Evolutionary conservation across 2,797 vertebrate species (phyloP).

Genomic region (Sebastes paucispinis): DNA sequence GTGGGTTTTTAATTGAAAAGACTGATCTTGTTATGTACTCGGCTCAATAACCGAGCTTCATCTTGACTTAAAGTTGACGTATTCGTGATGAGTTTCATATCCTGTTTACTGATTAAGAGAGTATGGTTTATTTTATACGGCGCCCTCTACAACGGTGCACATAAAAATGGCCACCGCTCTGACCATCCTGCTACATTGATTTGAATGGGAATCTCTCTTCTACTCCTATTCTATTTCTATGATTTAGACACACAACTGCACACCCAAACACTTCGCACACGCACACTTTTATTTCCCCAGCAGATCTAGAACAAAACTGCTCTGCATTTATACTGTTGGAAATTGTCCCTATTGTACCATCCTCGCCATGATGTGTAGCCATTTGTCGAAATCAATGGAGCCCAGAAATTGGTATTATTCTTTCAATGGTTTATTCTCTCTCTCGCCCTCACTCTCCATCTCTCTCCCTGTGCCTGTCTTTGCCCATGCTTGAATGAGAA

Average conservation of each 20-base stretch:
- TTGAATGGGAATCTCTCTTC: not conserved
- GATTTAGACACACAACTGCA: conserved; percentile 3
- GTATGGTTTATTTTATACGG: too few species aligned
- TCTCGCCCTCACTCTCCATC: not conserved
- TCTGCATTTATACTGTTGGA: conserved; percentile 52
- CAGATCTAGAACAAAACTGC: conserved; percentile 53
- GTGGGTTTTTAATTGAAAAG: too few species aligned
- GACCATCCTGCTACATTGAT: not conserved
- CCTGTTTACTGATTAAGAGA: too few species aligned
- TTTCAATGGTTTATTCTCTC: conserved; percentile 55
- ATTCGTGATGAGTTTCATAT: too few species aligned
- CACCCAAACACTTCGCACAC: not conserved
- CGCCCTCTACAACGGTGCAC: too few species aligned
- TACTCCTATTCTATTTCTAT: not conserved
- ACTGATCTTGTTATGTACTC: rapidly evolving
- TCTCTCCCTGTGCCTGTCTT: conserved; percentile 7
- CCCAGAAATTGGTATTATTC: conserved; percentile 66
- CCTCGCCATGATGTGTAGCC: conserved; percentile 52
- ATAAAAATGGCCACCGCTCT: not conserved
- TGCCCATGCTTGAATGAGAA: conserved; percentile 60
- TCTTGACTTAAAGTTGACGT: too few species aligned
- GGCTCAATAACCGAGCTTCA: rapidly evolving
- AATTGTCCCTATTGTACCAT: conserved; percentile 56
- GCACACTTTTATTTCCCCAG: conserved; percentile 21
- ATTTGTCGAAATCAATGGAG: conserved; percentile 72